These are phyloP conservation scores for Drosophila phalerata DNA, from an alignment of 2,888 invertebrate genomes.

Conservation along the genomic window DNA sequence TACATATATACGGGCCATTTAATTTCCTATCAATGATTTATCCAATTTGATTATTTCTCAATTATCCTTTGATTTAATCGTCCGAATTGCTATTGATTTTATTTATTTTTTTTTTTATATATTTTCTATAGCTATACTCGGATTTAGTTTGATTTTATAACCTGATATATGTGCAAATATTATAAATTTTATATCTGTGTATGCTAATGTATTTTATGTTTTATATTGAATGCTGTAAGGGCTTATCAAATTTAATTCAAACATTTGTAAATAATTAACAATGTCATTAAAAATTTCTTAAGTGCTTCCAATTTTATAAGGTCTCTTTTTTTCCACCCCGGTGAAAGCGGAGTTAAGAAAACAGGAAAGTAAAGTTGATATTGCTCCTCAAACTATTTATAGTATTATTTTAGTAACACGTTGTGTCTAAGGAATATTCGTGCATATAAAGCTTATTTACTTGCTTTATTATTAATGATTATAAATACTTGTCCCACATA, in stretches of 20 bases:
- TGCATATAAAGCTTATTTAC: too few relatives aligned
- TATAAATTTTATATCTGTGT: constrained; percentile 14
- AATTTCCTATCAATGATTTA: constrained; percentile 8
- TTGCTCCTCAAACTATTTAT: too few relatives aligned
- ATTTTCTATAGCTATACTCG: neutral
- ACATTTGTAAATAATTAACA: constrained; percentile 50
- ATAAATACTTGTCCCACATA: too few relatives aligned
- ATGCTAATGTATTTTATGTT: constrained; percentile 22
- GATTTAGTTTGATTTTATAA: constrained; percentile 3
- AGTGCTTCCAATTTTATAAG: constrained; percentile 36
- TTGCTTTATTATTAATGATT: too few relatives aligned
- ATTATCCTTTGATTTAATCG: neutral
- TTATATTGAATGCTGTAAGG: constrained; percentile 20
- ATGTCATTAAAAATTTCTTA: constrained; percentile 44
- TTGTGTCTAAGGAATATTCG: too few relatives aligned
- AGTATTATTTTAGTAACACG: too few relatives aligned
- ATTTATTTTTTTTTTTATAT: neutral
- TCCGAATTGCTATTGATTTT: neutral
- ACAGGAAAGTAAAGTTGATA: too few relatives aligned
- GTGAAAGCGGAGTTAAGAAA: neutral
- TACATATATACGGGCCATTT: constrained; percentile 36
- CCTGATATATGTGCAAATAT: constrained; percentile 37
- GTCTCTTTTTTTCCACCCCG: neutral
- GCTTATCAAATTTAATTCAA: constrained; percentile 23
- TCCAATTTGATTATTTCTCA: neutral